Conservation (phyloP, 2,113 vertebrate genomes). For the Dascyllus trimaculatus region DNA sequence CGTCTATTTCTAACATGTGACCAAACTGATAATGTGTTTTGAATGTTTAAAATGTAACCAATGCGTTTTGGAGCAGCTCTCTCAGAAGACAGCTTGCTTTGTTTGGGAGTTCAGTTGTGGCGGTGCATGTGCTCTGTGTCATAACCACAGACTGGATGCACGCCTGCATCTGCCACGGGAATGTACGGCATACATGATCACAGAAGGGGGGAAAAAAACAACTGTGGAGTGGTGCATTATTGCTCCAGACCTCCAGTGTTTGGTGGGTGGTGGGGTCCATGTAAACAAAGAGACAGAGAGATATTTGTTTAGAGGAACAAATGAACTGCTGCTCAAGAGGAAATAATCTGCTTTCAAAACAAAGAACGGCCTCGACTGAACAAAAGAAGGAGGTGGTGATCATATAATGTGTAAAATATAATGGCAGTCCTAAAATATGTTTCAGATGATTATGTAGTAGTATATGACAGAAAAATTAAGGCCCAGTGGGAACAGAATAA, state of each 20-base stretch:
- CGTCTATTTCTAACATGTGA: constrained; percentile 17
- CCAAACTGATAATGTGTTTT: constrained; percentile 45
- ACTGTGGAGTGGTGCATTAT: constrained; percentile 1
- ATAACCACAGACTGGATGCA: constrained; percentile 35
- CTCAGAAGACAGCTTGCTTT: constrained; percentile 27
- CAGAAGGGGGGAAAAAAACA: constrained; percentile 1
- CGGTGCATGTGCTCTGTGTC: constrained; percentile 20
- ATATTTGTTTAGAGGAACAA: neutral
- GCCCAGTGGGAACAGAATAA: neutral
- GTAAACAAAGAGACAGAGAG: constrained; percentile 31
- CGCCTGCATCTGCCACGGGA: constrained; percentile 39
- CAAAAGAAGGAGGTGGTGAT: neutral
- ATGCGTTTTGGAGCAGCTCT: constrained; percentile 29
- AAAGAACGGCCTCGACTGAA: neutral
- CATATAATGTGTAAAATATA: neutral
- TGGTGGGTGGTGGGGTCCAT: neutral
- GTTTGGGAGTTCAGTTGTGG: constrained; percentile 6
- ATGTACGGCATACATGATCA: constrained; percentile 43
- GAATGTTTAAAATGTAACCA: constrained; percentile 27
- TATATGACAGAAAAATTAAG: neutral
- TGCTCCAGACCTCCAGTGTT: constrained; percentile 9
- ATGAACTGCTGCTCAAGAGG: neutral
- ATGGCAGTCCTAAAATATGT: neutral
- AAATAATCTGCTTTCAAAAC: constrained; percentile 14
- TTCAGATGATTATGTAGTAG: neutral